Base-by-base conservation (phyloP, 2,797 vertebrate genomes). In the Sebastes kiyomatsui region DNA sequence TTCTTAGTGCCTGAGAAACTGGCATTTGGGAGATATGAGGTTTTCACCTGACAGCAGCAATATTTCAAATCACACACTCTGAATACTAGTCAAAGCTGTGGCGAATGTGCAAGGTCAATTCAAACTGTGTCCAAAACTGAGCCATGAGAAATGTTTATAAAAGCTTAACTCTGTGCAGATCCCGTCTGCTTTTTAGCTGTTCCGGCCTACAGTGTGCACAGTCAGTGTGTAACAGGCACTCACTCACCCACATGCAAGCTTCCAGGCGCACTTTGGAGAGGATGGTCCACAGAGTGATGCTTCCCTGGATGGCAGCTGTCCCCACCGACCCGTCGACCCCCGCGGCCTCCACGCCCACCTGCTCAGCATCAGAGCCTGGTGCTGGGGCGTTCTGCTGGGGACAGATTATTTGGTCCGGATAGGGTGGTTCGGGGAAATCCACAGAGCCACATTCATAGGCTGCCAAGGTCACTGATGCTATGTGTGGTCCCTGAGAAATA, bases 171-270 rank as follows among this genome's bases (percentile, higher is more conserved):
- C 42, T 35, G 60, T 66, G 22, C 56, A 61, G 67, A 85, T 60
- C 10, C 32, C 20, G 30, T 6, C 20, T 72, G 25, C 25, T 49
- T 23, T 70, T 59, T 13, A 46, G 30, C 22, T 71, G 7, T 58
- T 72, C 8, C 4, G 3, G 32, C 22, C 33, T 16, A 2, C 35
- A 60, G 30, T 3, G 7, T 64, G 38, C 30, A 69, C 30, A 72
- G 32, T 30, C 58, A 27, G 52, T 27, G 67, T 66, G 28, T 30
- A 32, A 85, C 61, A 64, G 23, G 8, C 58, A 46, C 42, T 46
- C 42, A 93, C 98, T 97, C 96, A 99, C 97, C 97, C 96, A 97
- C 97, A 97, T 97, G 88, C 97, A 97, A 86, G 97, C 96, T 84
- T 98, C 97, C 89, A 97, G 94, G 64, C 96, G 95, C 88, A 98